These are phyloP conservation scores for Limenitis camilla DNA, from an alignment of 2,888 invertebrate species.

Conservation along the genomic window DNA sequence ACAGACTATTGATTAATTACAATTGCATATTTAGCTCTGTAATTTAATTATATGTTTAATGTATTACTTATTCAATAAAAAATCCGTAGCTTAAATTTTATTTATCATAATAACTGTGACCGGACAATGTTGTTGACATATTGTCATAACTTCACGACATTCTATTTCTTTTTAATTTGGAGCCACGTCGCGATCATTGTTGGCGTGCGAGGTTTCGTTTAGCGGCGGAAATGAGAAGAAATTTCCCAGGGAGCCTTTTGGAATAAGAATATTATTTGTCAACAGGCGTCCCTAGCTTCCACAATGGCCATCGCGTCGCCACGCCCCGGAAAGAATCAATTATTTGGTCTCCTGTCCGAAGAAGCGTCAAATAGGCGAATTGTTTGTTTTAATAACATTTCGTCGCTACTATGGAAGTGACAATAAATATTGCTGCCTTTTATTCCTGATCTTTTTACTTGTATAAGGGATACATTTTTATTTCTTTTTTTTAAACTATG, in stretches of 20 bases:
- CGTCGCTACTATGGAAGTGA: slow-evolving; percentile 60
- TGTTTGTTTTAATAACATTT: slow-evolving; percentile 75
- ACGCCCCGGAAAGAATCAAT: slow-evolving; percentile 74
- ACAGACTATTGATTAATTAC: too few relatives aligned
- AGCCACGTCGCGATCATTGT: slow-evolving; percentile 53
- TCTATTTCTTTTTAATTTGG: slow-evolving; percentile 65
- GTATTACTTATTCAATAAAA: neutral
- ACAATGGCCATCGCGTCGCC: slow-evolving; percentile 51
- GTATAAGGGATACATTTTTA: slow-evolving; percentile 49
- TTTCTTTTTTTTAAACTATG: slow-evolving; percentile 35
- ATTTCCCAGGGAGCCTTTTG: slow-evolving; percentile 56
- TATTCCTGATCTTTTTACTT: slow-evolving; percentile 51
- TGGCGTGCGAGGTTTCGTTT: slow-evolving; percentile 57
- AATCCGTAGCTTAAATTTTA: slow-evolving; percentile 1
- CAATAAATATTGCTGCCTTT: slow-evolving; percentile 58
- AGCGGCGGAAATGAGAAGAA: slow-evolving; percentile 66
- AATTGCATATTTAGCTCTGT: too few relatives aligned
- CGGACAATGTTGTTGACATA: slow-evolving; percentile 40
- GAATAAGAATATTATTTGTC: slow-evolving; percentile 63
- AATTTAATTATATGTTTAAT: neutral
- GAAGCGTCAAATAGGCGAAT: slow-evolving; percentile 70
- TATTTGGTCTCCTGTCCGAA: slow-evolving; percentile 58
- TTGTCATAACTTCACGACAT: slow-evolving; percentile 57
- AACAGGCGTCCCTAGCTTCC: slow-evolving; percentile 38
- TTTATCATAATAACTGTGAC: neutral